Evolutionary conservation across 2,888 invertebrate genomes (phyloP), one percentile per base, ranked within the genome.

Genomic region (Cephonodes hylas): DNA sequence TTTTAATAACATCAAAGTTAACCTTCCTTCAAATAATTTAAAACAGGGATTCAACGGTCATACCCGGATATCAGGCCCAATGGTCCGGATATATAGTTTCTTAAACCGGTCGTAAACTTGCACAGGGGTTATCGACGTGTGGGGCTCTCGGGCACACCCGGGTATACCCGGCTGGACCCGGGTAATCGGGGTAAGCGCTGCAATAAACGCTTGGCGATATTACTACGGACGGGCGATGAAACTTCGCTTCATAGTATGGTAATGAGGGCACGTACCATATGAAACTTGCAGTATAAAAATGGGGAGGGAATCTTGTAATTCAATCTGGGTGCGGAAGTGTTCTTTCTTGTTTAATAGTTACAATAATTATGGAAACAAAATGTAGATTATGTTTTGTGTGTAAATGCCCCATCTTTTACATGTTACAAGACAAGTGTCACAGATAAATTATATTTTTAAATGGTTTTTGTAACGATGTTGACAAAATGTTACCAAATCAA

Each of bases 71-170:
- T 59, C 61, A 59, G 64, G 59, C 53, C 38, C 45, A 18, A 22
- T 31, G 46, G 23, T 8, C 34, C 23, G 60, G 53, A 20, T 25
- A 3, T 46, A 59, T 31, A 34, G 31, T 46, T 48, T 15, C 48
- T 22, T 57, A 27, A 60, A 53, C 53, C 60, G 60, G 48, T 60
- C 60, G 53, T 60, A 60, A 60, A 53, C 13, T 45, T 13, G 44
- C 10, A 53, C 60, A 25, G 48, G 18, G 44, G 53, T 53, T 42
- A 64, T 61, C 46, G 64, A n/a, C n/a, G n/a, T n/a, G n/a, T n/a
- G n/a, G n/a, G n/a, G 46, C 45, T 57, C 59, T 42, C 59, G 56
- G 60, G 60, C 53, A 45, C 42, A 48, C 38, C 27, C 57, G 63
- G 53, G 23, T 22, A 42, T 42, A 31, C 27, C 10, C 53, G 31